Conservation (phyloP, 2,113 vertebrate genomes). For the Mugil cephalus region DNA sequence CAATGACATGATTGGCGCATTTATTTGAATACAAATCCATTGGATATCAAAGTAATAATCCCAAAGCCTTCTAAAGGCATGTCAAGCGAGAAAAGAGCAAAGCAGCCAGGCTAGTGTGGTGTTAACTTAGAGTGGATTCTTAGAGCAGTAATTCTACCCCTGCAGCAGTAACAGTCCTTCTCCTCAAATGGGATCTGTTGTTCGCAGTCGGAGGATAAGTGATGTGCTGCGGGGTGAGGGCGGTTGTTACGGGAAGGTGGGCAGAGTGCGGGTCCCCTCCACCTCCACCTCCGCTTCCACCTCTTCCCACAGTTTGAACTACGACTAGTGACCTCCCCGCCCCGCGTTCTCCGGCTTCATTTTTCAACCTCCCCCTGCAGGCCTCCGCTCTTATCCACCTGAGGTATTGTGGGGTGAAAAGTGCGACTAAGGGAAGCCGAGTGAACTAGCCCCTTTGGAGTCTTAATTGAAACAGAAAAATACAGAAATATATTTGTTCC, state of each 20-base stretch:
- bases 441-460: conserved; percentile 18
- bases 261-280: conserved; percentile 9
- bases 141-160: conserved; percentile 6
- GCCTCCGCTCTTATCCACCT: conserved; percentile 5
- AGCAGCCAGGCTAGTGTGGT: no score
- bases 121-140: no score
- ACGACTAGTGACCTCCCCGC: not conserved
- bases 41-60: no score
- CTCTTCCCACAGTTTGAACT: conserved; percentile 36
- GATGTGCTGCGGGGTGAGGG: conserved; percentile 25
- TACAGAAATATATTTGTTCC: conserved; percentile 9
- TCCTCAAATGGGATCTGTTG: not conserved
- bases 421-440: conserved; percentile 2
- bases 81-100: no score
- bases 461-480: conserved; percentile 39
- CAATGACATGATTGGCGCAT: no score
- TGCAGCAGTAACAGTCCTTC: conserved; percentile 1
- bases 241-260: conserved; percentile 30
- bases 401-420: not conserved
- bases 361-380: conserved; percentile 25
- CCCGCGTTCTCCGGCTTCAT: not conserved
- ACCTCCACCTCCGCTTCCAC: conserved; percentile 34
- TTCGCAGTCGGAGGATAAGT: conserved; percentile 17
- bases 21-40: no score
- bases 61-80: no score